Percentiles rank a stretch among this genome's conserved stretches.
These are phyloP conservation scores for Petrophora chlorosata DNA, from an alignment of 2,888 invertebrate species.

Conservation along the genomic window DNA sequence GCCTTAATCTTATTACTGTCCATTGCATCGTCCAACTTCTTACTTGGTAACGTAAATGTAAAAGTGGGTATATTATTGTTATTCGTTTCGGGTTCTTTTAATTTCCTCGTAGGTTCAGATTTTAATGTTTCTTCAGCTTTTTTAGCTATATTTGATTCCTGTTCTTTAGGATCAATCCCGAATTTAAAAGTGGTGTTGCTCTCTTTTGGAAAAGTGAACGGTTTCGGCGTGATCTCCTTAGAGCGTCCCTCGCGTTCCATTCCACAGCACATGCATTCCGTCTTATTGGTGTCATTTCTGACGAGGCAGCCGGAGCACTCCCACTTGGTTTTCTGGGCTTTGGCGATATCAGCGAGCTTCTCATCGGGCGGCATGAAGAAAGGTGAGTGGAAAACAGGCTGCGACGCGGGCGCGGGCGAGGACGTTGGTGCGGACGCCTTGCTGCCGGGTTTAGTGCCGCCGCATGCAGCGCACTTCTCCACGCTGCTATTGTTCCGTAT, in stretches of 20 bases:
- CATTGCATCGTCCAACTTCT: constrained; percentile 40
- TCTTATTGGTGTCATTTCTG: constrained; percentile 53
- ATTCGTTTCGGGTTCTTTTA: constrained; percentile 60
- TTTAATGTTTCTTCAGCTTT: constrained; percentile 30
- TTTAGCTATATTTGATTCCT: constrained; percentile 43
- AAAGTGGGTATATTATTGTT: constrained; percentile 62
- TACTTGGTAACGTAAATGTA: constrained; percentile 48
- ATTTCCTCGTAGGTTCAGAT: constrained; percentile 29
- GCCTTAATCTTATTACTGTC: constrained; percentile 27
- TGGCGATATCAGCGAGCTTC: constrained; percentile 44
- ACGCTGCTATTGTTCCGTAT: constrained; percentile 51
- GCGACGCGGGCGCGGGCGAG: constrained; percentile 1
- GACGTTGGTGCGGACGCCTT: constrained; percentile 17
- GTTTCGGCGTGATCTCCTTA: constrained; percentile 9
- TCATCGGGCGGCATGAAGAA: constrained; percentile 32
- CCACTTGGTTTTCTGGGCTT: constrained; percentile 60
- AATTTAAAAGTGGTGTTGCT: constrained; percentile 53
- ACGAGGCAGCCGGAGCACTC: constrained; percentile 67
- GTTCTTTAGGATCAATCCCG: constrained; percentile 58
- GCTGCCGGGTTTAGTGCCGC: constrained; percentile 42
- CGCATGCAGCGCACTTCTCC: constrained; percentile 60
- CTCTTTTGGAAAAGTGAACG: constrained; percentile 16
- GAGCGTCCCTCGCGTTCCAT: constrained; percentile 36
- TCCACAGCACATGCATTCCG: constrained; percentile 65
- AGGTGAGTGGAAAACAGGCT: neutral